A percentile compares a stretch with the other conserved stretches of the same genome.
phyloP scores from a whole-genome alignment of 2,797 vertebrate species.

The Bovichtus diacanthus region DNA sequence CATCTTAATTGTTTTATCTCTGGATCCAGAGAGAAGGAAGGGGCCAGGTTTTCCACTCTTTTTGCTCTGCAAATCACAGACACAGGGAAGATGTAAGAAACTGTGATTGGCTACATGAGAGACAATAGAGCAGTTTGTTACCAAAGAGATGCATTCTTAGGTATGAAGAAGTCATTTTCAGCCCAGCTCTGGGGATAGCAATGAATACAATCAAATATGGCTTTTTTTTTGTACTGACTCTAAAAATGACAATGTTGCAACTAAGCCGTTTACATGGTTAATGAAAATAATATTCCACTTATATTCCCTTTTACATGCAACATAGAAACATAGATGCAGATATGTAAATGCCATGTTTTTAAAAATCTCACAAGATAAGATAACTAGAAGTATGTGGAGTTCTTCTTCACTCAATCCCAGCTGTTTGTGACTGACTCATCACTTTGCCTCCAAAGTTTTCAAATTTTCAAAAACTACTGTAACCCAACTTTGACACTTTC shows the following conservation, averaged over 20 bases:
- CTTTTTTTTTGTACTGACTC: too few relatives aligned
- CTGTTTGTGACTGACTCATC: neutral
- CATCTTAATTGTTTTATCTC: constrained; percentile 99
- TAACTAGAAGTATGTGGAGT: neutral
- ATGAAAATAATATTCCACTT: too few relatives aligned
- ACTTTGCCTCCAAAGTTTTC: neutral
- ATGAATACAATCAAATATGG: too few relatives aligned
- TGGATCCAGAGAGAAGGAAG: constrained; percentile 98
- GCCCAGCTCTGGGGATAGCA: neutral
- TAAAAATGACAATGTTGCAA: too few relatives aligned
- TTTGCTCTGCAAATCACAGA: constrained; percentile 88
- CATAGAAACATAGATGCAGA: neutral
- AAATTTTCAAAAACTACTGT: neutral
- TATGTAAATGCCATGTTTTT: neutral
- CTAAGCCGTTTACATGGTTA: too few relatives aligned
- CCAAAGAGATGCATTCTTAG: neutral
- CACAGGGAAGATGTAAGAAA: neutral
- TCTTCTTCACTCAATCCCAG: neutral
- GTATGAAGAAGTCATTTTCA: neutral
- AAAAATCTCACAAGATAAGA: neutral
- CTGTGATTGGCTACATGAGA: neutral
- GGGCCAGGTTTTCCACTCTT: constrained; percentile 98
- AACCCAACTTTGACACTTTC: neutral
- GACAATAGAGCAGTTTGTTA: neutral
- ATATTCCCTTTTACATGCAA: too few relatives aligned